Percentiles rank a stretch among this genome's conserved stretches.
phyloP scores from a whole-genome alignment of 2,113 vertebrate species.

The Pluvianellus socialis region DNA sequence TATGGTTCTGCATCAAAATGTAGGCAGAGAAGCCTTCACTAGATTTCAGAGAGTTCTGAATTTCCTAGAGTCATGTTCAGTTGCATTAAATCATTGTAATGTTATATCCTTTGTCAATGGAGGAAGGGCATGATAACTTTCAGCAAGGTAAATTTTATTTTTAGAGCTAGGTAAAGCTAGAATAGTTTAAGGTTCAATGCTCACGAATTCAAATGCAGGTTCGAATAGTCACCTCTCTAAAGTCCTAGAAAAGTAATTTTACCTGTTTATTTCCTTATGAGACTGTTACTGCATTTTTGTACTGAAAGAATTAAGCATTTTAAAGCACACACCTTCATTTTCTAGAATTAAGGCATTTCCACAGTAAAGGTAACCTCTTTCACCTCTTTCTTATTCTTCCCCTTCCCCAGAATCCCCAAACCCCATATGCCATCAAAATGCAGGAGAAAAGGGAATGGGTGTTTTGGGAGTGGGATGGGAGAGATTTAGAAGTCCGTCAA shows the following conservation, averaged over 20 bases:
- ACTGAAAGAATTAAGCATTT: background rate
- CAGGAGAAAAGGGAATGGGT: background rate
- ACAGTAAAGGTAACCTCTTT: background rate
- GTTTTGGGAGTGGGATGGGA: no score
- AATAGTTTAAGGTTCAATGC: background rate
- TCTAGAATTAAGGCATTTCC: background rate
- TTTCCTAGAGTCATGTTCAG: background rate
- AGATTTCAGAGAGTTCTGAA: background rate
- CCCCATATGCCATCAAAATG: background rate
- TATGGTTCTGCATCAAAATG: background rate
- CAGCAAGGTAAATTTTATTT: background rate
- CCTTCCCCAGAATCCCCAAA: background rate
- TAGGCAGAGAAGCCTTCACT: background rate
- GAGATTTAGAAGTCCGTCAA: background rate
- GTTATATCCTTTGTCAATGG: background rate
- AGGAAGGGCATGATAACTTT: background rate
- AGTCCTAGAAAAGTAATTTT: background rate
- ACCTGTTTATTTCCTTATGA: background rate
- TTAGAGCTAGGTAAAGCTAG: background rate
- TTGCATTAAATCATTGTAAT: background rate
- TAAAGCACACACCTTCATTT: background rate
- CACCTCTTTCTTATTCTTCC: background rate
- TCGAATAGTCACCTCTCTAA: background rate
- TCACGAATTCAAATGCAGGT: background rate
- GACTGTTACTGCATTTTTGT: background rate